Base-by-base conservation (phyloP, 1,140 invertebrate genomes). In the Drosophila sulfurigaster region DNA sequence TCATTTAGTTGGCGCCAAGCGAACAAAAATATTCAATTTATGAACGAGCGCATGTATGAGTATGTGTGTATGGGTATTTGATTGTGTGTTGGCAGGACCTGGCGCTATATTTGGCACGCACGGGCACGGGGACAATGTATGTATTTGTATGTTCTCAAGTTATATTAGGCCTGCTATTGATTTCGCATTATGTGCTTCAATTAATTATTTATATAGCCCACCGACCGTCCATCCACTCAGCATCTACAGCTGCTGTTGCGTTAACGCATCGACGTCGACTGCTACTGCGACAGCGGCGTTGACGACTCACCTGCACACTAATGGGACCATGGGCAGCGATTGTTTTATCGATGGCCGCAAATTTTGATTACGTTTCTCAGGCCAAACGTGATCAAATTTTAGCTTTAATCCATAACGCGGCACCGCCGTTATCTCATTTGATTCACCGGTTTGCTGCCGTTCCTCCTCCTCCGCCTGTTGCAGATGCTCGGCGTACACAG, bases 381-480 rank as follows among this genome's bases (percentile, higher is more conserved):
- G 94, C 94, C 95, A 97, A 75, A 94, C 93, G 93, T 98, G 95
- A 92, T 97, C 94, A 73, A 98, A 93, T 76, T 94, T 94, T 58
- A 97, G 93, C 92, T 96, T 96, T 79, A 96, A 94, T 10, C 96
- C 96, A 87, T 94, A 95, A 79, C 95, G 94, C 38, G 95, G 94
- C 63, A 92, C 75, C 1, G 81, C 91, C 7, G 81, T 86, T 28
- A 92, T 69, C 58, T 92, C 89, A 54, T 79, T 90, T 20, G 62
- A 32, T 32, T 88, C 85, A 43, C 58, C 66, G 41, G 49, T 32
- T 7, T 57, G 30, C 20, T 46, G 38, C 28, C 52, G 28, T 58
- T 25, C 20, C 20, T 25, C 20, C 3, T 35, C 20, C 52, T 65
- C 62, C 48, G 86, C 67, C 62, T 63, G 63, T 49, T 79, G 77